Evolutionary conservation across 2,797 vertebrate species (phyloP), one percentile per base, ranked within the genome.

Genomic region (Botia kubotai): DNA sequence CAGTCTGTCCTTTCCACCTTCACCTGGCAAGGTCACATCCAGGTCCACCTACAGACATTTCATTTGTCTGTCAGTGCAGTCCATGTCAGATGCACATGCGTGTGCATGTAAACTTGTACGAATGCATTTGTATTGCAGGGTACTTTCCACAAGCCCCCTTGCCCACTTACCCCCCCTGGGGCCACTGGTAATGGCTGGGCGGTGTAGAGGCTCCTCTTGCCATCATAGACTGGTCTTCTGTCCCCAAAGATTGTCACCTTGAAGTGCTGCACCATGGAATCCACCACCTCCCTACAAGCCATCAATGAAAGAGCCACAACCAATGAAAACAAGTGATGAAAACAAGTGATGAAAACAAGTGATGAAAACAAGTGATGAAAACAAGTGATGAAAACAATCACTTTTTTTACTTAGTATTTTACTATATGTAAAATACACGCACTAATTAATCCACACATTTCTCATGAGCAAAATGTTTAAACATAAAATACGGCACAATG

Each of bases 201-300:
- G 55, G 97, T 99, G 89, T 99, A 99, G 83, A 99, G 96, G 90
- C 96, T 99, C 91, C 87, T 96, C 92, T 98, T 98, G 83, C 98
- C 98, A 95, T 99, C 97, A 84, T 99, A 99, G 86, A 99, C 98
- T 2, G 98, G 98, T 89, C 94, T 94, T 77, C 96, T 95, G 90
- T 99, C 97, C 69, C 98, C 97, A 90, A 99, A 99, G 93, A 99
- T 98, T 84, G 96, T 98, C 90, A 99, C 98, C 94, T 98, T 99
- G 93, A 98, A 99, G 93, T 98, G 97, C 90, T 98, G 96, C 88
- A 99, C 97, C 97, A 99, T 98, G 84, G 97, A 96, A 92, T 99
- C 97, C 91, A 99, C 97, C 89, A 99, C 98, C 83, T 99, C 97
- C 93, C 97, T 99, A 84, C 60, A 60, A 50, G 12, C 36, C 29